Conservation (phyloP, 2,888 invertebrate species). For the Corythucha ciliata region DNA sequence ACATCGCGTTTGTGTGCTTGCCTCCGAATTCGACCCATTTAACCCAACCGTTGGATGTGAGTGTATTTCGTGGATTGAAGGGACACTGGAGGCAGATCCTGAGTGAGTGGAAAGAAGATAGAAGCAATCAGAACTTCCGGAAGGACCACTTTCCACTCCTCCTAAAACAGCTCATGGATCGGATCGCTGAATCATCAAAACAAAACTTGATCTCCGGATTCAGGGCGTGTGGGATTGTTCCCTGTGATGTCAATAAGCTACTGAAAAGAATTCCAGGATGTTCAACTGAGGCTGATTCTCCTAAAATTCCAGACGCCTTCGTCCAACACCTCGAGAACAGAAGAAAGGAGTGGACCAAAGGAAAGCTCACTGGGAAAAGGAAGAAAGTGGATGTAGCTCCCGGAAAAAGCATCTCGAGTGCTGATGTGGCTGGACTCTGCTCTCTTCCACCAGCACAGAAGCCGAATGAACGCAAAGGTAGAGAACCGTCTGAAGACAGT, state of each 20-base stretch:
- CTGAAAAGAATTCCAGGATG: conserved; percentile 2
- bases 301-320: too few relatives aligned
- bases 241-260: neutral
- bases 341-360: too few relatives aligned
- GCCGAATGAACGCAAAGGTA: too few relatives aligned
- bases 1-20: conserved; percentile 36
- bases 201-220: too few relatives aligned
- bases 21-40: conserved; percentile 32
- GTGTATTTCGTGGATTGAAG: conserved; percentile 33
- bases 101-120: conserved; percentile 18
- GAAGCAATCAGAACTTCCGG: conserved; percentile 15
- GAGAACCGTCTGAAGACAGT: too few relatives aligned
- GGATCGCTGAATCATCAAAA: too few relatives aligned
- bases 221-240: too few relatives aligned
- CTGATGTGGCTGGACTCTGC: neutral
- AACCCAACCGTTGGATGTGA: conserved; percentile 35
- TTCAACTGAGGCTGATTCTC: neutral
- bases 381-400: conserved; percentile 8
- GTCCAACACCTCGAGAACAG: too few relatives aligned
- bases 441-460: conserved; percentile 3
- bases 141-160: conserved; percentile 25
- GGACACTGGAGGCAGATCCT: conserved; percentile 25
- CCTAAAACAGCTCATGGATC: too few relatives aligned
- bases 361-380: neutral
- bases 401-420: conserved; percentile 5